A percentile compares a stretch with the other conserved stretches of the same genome.
phyloP scores from a whole-genome alignment of 2,797 vertebrate species.

The Parauchenoglanis ngamensis region DNA sequence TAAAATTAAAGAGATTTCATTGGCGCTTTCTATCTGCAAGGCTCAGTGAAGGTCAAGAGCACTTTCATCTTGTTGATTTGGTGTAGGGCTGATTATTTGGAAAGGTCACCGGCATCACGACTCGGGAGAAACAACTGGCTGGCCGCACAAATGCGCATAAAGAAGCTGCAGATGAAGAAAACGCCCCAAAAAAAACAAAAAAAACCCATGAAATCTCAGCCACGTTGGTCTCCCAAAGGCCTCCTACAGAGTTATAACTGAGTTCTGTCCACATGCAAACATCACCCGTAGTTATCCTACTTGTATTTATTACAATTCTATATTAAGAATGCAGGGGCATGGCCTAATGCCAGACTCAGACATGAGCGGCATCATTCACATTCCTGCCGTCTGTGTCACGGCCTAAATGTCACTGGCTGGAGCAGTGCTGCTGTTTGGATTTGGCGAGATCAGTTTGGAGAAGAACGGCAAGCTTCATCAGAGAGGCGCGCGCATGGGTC shows the following conservation, averaged over 20 bases:
- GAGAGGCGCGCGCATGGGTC: neutral
- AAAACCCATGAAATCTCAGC: neutral
- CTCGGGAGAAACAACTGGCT: neutral
- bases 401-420: slow-evolving; percentile 9
- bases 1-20: slow-evolving; percentile 43
- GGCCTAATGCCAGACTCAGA: neutral
- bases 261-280: slow-evolving; percentile 25
- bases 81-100: slow-evolving; percentile 33
- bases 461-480: neutral
- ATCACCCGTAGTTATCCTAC: slow-evolving; percentile 6
- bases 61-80: slow-evolving; percentile 51
- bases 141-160: neutral
- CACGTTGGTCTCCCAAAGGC: neutral
- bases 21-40: slow-evolving; percentile 36
- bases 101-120: slow-evolving; percentile 52
- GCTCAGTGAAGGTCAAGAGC: slow-evolving; percentile 50
- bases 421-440: neutral
- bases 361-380: neutral
- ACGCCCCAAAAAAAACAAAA: too few relatives aligned
- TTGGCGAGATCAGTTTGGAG: neutral
- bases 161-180: slow-evolving; percentile 16
- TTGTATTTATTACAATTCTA: neutral
- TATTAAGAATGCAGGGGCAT: neutral
- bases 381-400: slow-evolving; percentile 20
- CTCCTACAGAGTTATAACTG: neutral